Base-by-base conservation (phyloP, 2,797 vertebrate genomes). In the Chrysocyon brachyurus region DNA sequence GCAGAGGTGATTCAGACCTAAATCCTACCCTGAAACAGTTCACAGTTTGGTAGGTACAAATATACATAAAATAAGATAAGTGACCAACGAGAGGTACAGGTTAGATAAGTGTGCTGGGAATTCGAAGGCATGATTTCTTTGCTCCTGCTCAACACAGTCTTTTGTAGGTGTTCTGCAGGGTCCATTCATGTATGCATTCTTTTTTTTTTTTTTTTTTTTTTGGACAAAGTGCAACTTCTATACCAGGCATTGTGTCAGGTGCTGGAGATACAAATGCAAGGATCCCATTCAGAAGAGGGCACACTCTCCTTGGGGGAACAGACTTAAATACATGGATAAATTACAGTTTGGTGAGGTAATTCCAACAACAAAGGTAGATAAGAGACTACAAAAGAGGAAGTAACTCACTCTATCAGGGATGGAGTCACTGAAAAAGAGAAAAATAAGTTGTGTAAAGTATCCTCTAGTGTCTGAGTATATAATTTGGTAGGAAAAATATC, bases 311-410 rank as follows among this genome's bases (percentile, higher is more conserved):
- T 75, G 24, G 26, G 46, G 49, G 93, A 61, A 56, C 14, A 63
- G 89, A 94, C 79, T 82, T 90, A 90, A 82, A 68, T 17, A 90
- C 33, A 75, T 56, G 75, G 17, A 36, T 90, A 56, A 90, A 92
- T 87, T 87, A 68, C 26, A 94, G 28, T 28, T 31, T 56, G 68
- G 24, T 40, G 40, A 63, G 57, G 59, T 61, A 46, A 90, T 2
- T 7, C 59, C 84, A 46, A 61, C 22, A 57, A 72, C 26, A 70
- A 31, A 68, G 89, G 40, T 68, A 91, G 24, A 33, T 22, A 70
- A 91, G 46, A 26, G 22, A 87, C 84, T 81, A 21, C 7, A 22
- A 59, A 88, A n/a, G 31, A 91, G 24, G 52, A 17, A 93, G n/a
- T 66, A 87, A 78, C 19, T 78, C 15, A 57, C 49, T 90, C 14